Base-by-base conservation (phyloP, 2,797 vertebrate genomes). In the Trachurus trachurus region DNA sequence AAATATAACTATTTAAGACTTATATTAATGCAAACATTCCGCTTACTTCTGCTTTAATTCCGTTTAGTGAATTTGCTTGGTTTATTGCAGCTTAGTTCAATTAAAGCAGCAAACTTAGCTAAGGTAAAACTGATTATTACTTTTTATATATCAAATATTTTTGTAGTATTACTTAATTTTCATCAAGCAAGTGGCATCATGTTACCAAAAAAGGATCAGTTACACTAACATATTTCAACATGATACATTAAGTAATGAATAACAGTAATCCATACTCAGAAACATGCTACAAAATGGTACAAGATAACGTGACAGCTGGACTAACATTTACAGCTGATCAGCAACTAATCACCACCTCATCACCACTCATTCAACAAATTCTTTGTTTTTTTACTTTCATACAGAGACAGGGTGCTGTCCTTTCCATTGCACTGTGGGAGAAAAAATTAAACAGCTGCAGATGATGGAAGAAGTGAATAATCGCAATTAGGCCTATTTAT, bases 391-490 rank as follows among this genome's bases (percentile, higher is more conserved):
- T 49, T 52, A 49, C 15, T 40, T 5, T 4, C 2, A 22, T 1
- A 26, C 22, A 22, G 2, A 22, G 21, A 11, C 59, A 52, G 12
- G 29, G 12, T 12, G n/a, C 26, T 50, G 15, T 40, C 60, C 6
- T 21, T 57, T 16, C 49, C 9, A 3, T 6, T 44, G 22, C 16
- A 42, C 9, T 50, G 6, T 29, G 5, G 62, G 22, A 22, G 22
- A 62, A 52, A 22, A 52, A 22, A 21, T 17, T 56, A 15, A 40
- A 16, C 61, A 15, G 59, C 60, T 62, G 71, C 64, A 58, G 44
- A 56, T 60, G 42, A 50, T 65, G 15, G 29, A 61, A 53, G 21
- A 37, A 60, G 9, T 78, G 50, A 76, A 66, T 2, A 59, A 69
- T 50, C 53, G 12, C 34, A 62, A 31, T 57, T 34, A 60, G 50